Evolutionary conservation across 1,140 invertebrate species (phyloP), one percentile per base, ranked within the genome.

Genomic region (Drosophila santomea): DNA sequence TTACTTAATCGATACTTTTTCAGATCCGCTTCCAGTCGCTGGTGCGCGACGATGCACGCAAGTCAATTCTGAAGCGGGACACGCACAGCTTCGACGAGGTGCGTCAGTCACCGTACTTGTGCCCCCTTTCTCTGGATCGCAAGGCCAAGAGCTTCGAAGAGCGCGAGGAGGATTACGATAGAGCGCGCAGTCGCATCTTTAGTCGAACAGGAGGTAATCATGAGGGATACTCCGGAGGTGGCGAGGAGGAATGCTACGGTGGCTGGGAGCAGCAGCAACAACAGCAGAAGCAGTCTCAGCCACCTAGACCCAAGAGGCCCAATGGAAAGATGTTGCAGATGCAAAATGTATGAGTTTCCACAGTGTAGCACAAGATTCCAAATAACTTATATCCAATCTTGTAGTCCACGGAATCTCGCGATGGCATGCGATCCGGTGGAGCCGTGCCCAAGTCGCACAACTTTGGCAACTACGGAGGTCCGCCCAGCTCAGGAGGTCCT

Each of bases 71-170:
- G n/a, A 97, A 97, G 90, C 93, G 97, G 25, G 96, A 97, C 80
- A 96, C 96, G 2, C 95, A 95, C 61, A 97, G 96, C 15, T 95
- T 96, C 80, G 97, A 97, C 74, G 96, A 97, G 68, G 74, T 90
- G 55, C 80, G 89, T 47, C 91, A 92, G 38, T 85, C 85, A 39
- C 78, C 88, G 0, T 92, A 92, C 52, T 67, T 91, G 4, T 91
- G 80, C 36, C 94, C 94, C 0, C 94, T 94, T 15, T 94, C 95
- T 54, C 95, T 96, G 71, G 95, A 94, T 63, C 94, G 95, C 57
- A 94, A 96, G 47, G 97, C 96, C 89, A 97, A 97, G 92, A 98
- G 97, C 77, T 96, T 98, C 84, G 97, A 98, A 92, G 97, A 98
- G 92, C 93, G 97, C 25, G 97, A 98, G 89, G 95, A 96, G 80